Conservation (phyloP, 2,888 invertebrate species). For the Salticus scenicus region DNA sequence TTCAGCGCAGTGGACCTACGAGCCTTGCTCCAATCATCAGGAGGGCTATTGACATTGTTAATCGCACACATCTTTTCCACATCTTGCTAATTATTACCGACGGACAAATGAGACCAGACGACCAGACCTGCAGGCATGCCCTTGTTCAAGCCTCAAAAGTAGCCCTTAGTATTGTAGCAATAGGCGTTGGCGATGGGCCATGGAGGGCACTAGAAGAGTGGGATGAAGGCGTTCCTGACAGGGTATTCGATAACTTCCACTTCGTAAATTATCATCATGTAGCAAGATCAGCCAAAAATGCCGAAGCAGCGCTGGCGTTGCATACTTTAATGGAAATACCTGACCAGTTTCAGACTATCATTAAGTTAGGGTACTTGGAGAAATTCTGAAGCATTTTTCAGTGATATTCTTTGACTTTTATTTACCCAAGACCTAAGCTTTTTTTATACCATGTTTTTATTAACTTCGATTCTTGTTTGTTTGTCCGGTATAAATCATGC, state of each 20-base stretch:
- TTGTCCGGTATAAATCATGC: no score
- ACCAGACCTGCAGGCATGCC: conserved; percentile 76
- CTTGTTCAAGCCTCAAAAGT: conserved; percentile 78
- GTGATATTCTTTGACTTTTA: no score
- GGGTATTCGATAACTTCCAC: conserved; percentile 79
- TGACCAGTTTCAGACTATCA: conserved; percentile 75
- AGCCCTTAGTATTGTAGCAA: conserved; percentile 78
- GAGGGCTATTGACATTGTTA: conserved; percentile 77
- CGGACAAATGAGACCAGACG: conserved; percentile 78
- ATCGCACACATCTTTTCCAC: conserved; percentile 77
- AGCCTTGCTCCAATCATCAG: conserved; percentile 78
- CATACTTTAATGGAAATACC: conserved; percentile 78
- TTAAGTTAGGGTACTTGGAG: conserved; percentile 48
- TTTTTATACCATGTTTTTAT: no score
- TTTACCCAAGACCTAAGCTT: no score
- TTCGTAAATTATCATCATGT: conserved; percentile 78
- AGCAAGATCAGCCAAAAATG: conserved; percentile 73
- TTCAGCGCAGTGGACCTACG: conserved; percentile 77
- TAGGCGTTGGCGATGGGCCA: conserved; percentile 79
- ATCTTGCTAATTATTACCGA: conserved; percentile 78
- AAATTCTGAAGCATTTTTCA: conserved; percentile 26
- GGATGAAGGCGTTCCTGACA: conserved; percentile 77
- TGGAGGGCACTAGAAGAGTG: conserved; percentile 78
- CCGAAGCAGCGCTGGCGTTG: conserved; percentile 77
- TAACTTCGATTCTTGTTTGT: no score